A percentile compares a stretch with the other conserved stretches of the same genome.
These are phyloP conservation scores for Phylloscopus collybita DNA, from an alignment of 2,797 vertebrate species.

Conservation along the genomic window DNA sequence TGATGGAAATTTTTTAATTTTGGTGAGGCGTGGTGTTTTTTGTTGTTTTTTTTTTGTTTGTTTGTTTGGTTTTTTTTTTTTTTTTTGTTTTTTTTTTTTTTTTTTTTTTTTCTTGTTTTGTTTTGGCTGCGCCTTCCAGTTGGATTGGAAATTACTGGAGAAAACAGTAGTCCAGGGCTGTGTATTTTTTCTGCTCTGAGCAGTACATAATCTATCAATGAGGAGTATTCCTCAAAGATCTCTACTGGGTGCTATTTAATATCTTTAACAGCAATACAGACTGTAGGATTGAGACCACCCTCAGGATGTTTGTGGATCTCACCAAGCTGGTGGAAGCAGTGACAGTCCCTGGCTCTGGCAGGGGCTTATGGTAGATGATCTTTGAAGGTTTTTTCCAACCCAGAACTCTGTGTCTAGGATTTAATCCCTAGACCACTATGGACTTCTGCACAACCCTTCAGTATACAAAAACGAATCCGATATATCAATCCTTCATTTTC, in stretches of 20 bases:
- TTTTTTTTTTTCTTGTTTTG: fast-evolving
- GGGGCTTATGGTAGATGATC: not conserved
- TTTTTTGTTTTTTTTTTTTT: too few relatives aligned
- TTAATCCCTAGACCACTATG: not conserved
- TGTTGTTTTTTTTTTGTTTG: too few relatives aligned
- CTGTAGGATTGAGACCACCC: not conserved
- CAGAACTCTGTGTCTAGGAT: not conserved
- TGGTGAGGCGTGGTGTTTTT: not conserved
- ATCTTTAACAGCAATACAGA: not conserved
- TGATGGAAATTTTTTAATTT: not conserved
- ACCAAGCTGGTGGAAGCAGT: not conserved
- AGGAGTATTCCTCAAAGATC: not conserved
- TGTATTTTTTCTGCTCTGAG: not conserved
- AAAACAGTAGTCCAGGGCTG: not conserved
- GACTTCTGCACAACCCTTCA: not conserved
- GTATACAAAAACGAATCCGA: not conserved
- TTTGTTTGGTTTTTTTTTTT: not conserved
- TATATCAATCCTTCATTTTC: not conserved
- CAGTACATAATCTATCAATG: fast-evolving
- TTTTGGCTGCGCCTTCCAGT: not conserved
- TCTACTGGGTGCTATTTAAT: not conserved
- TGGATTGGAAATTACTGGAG: not conserved
- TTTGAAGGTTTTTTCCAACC: not conserved
- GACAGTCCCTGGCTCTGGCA: not conserved
- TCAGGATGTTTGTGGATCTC: not conserved